Base-by-base conservation (phyloP, 2,888 invertebrate species). In the Ennomos erosarius region DNA sequence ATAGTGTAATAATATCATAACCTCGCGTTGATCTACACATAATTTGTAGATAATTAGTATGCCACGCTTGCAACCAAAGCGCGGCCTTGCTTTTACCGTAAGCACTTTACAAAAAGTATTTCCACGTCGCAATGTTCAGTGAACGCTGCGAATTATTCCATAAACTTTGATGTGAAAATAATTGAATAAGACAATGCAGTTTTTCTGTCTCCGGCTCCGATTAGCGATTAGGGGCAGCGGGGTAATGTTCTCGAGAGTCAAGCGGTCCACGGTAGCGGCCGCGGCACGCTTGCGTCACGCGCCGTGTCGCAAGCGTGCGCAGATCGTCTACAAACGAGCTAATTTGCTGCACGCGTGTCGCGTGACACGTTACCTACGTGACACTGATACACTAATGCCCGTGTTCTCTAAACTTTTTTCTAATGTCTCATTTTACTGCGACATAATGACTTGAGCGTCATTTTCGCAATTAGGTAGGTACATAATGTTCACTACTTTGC, bases 261-360 rank as follows among this genome's bases (percentile, higher is more conserved):
- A 26, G 10, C n/a, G n/a, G 10, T 4, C 26, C 1, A 8, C 42
- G 6, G 38, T 38, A 49, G 36, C 35, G 13, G 59, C 43, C 56
- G 55, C 13, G 35, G 40, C 33, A 10, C 5, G 16, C 13, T 34
- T 39, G 50, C 62, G 53, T 38, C 56, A 64, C 56, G 59, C 64
- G 54, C 26, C 13, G 50, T 64, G 53, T 38, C 56, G 65, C 59
- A 60, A 65, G 54, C 26, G 26, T 39, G 55, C 59, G 67, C 58
- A 60, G 57, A 51, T 66, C 62, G 66, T 59, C 51, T 50, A 45
- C 61, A 62, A 60, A 65, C 53, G 13, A 49, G 51, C n/a, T 46
- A 42, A 48, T 53, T 42, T 10, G 43, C n/a, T n/a, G 43, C n/a
- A 10, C 43, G 33, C 43, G 4, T 10, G 13, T 16, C 38, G 43